Conservation (phyloP, 2,888 invertebrate species). For the Platynereis dumerilii region DNA sequence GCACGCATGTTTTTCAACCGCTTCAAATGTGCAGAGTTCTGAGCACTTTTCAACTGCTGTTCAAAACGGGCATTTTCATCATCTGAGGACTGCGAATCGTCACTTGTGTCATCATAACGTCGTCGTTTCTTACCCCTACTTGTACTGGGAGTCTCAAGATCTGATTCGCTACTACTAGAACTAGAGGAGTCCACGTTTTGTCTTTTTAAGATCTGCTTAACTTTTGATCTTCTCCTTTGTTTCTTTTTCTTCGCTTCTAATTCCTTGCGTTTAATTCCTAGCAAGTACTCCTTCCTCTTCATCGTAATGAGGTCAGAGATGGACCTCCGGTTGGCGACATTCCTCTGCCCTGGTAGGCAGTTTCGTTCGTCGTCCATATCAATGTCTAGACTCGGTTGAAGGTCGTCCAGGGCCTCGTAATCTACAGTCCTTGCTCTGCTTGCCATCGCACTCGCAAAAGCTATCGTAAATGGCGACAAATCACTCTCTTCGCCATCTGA, state of each 20-base stretch:
- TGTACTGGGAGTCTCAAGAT: too few relatives aligned
- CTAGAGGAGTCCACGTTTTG: not conserved
- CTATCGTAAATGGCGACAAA: conserved; percentile 14
- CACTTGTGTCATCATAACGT: too few relatives aligned
- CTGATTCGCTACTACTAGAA: too few relatives aligned
- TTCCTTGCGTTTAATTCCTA: conserved; percentile 13
- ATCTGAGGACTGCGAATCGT: too few relatives aligned
- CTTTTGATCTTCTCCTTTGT: not conserved
- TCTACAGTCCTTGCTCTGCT: not conserved
- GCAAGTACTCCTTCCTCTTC: conserved; percentile 27
- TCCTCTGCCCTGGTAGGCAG: conserved; percentile 17
- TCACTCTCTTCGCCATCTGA: conserved; percentile 4
- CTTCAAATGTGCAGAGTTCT: too few relatives aligned
- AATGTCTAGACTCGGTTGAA: not conserved
- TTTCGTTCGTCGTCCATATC: not conserved
- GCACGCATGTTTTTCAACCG: too few relatives aligned
- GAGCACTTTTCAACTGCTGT: too few relatives aligned
- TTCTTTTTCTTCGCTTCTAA: not conserved
- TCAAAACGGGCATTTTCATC: too few relatives aligned
- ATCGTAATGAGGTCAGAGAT: conserved; percentile 25
- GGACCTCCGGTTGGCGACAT: conserved; percentile 3
- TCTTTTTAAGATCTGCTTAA: conserved; percentile 1
- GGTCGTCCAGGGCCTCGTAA: not conserved
- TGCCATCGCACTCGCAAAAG: conserved; percentile 16
- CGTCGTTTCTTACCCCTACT: too few relatives aligned